Evolutionary conservation across 2,797 vertebrate genomes (phyloP), one percentile per base, ranked within the genome.

Genomic region (Serranus cabrilla): DNA sequence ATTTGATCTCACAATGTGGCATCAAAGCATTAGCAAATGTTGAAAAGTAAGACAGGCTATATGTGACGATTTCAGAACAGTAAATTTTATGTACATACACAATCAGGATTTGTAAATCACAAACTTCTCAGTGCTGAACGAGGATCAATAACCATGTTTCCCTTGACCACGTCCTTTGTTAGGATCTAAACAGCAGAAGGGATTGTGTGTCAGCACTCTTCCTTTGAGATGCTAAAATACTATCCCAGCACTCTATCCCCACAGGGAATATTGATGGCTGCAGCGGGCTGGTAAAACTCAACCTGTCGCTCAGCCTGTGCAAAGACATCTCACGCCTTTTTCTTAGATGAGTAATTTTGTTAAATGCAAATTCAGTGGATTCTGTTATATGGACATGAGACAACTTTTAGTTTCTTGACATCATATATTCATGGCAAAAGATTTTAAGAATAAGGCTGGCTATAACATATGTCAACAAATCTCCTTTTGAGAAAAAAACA

Each of bases 141-240:
- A 54, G 67, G 79, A 80, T 85, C 84, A 85, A 70, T 85, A 80
- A 66, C 25, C 20, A 17, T 70, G 78, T 81, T 82, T 82, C 18
- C 71, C 71, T 67, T 71, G 74, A 82, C 78, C 80, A 62, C 58
- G 46, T 87, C 52, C 70, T 82, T 74, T 77, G 66, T 75, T 45
- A 7, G 61, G 51, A 67, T 63, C 56, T 71, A 54, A 84, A 85
- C 76, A 68, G 70, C 50, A 76, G 69, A 65, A 43, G 71, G 65
- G 73, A 75, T 83, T 73, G 34, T 46, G 55, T 73, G 81, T 71
- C 82, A 81, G 65, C 70, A 10, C 42, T 73, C 65, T 46, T 76
- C 51, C 78, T 87, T 76, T 77, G 65, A 85, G 68, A 80, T 73
- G 80, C 71, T 81, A 73, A 81, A 85, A 86, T 47, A 71, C 80